Conservation (phyloP, 2,113 vertebrate species). For the Tautogolabrus adspersus region DNA sequence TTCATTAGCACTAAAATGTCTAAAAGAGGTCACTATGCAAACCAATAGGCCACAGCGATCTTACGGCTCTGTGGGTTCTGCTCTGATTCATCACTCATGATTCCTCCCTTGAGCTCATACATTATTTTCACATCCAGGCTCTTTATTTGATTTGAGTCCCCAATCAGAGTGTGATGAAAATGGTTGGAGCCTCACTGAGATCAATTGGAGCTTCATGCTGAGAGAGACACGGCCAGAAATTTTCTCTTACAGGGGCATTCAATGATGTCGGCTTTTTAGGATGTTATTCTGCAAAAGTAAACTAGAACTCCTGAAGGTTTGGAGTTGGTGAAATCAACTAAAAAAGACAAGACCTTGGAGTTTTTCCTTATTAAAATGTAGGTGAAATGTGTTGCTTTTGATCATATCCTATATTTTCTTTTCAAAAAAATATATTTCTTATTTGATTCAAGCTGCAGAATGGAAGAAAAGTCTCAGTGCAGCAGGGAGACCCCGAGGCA, state of each 20-base stretch:
- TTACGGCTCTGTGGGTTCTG: background rate
- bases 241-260: constrained; percentile 17
- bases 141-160: constrained; percentile 56
- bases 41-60: background rate
- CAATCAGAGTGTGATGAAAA: constrained; percentile 54
- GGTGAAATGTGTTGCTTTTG: background rate
- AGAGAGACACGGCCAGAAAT: constrained; percentile 4
- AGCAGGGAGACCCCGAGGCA: constrained; percentile 53
- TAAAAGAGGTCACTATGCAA: constrained; percentile 27
- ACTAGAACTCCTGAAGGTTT: background rate
- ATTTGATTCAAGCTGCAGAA: constrained; percentile 45
- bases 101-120: constrained; percentile 33
- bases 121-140: constrained; percentile 53
- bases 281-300: background rate
- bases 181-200: constrained; percentile 42
- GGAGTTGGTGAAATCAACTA: background rate
- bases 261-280: background rate
- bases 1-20: constrained; percentile 1
- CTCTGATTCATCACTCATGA: constrained; percentile 45
- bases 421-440: constrained; percentile 36
- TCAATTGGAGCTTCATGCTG: constrained; percentile 38
- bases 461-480: constrained; percentile 21
- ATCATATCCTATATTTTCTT: constrained; percentile 23
- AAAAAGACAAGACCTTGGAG: background rate
- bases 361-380: constrained; percentile 6